These are phyloP conservation scores for Ceuthmochares aereus DNA, from an alignment of 2,113 vertebrate species.

Conservation along the genomic window DNA sequence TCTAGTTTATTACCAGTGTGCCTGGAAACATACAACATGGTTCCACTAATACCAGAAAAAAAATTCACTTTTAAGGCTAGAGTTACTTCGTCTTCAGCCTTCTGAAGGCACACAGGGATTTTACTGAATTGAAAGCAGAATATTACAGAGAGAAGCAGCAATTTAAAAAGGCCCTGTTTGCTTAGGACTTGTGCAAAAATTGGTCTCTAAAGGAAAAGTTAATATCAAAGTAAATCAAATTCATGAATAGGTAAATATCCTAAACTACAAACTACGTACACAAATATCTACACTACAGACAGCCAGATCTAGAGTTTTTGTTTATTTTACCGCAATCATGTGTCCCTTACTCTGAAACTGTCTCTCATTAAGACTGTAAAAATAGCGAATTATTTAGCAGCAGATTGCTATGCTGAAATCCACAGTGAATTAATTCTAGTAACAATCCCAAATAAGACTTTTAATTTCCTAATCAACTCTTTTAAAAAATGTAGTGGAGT, in stretches of 20 bases:
- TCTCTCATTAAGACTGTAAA: neutral
- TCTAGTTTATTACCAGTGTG: constrained; percentile 13
- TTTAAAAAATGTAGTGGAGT: neutral
- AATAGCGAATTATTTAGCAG: neutral
- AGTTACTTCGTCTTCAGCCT: constrained; percentile 40
- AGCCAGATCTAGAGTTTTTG: neutral
- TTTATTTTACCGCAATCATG: neutral
- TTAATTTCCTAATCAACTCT: neutral
- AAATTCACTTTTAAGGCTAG: neutral
- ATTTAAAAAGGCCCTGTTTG: constrained; percentile 30
- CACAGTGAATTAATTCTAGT: neutral
- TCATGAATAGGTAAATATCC: neutral
- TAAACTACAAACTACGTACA: neutral
- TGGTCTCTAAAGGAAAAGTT: constrained; percentile 36
- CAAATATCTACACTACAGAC: neutral
- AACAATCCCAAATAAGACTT: neutral
- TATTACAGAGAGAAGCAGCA: neutral
- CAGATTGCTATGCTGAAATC: neutral
- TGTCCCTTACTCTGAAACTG: neutral
- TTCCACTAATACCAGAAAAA: constrained; percentile 20
- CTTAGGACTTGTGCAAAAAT: constrained; percentile 34
- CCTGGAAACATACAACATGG: neutral
- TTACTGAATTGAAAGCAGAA: constrained; percentile 1
- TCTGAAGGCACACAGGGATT: constrained; percentile 20
- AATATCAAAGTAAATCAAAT: constrained; percentile 28